Base-by-base conservation (phyloP, 2,888 invertebrate species). In the Selenia dentaria region DNA sequence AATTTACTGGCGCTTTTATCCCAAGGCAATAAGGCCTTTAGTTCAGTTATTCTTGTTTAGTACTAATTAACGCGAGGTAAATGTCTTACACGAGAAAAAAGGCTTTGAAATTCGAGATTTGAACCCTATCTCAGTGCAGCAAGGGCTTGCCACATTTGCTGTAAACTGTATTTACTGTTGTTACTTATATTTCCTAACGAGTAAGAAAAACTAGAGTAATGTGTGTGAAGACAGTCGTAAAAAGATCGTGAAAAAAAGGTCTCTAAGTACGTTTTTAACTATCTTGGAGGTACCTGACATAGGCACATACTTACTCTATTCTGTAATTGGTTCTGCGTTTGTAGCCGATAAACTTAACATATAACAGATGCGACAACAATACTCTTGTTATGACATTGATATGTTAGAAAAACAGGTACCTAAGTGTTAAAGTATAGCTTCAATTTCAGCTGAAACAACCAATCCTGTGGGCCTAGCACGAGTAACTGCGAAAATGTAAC, bases 1-100 rank as follows among this genome's bases (percentile, higher is more conserved):
- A 62, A 62, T 62, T 64, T 53, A 46, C 48, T 38, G 35, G 46
- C 47, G 51, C 52, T 54, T 53, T 56, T 60, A 57, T 50, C 43
- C 36, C 51, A 12, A 50, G 41, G 57, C 47, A 53, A 51, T 60
- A 60, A 56, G 56, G 56, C 51, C 53, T 52, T 56, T 57, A 56
- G 54, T 57, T 54, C 31, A 26, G 53, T 58, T 41, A 57, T 50
- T 55, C 51, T 54, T 52, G 57, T 54, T 57, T 59, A 55, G 50
- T 50, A 52, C 52, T 59, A 59, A 59, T 59, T 57, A 55, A 59
- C 57, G 53, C 49, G 40, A 46, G 46, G 43, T 48, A 50, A 51
- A 52, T 45, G 47, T 46, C 28, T 54, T 27, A 12, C 26, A 10
- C 10, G 18, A 12, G 43, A 35, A 39, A 46, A 51, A 46, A 51